Base-by-base conservation (phyloP, 2,113 vertebrate genomes). In the Tachysurus vachellii region DNA sequence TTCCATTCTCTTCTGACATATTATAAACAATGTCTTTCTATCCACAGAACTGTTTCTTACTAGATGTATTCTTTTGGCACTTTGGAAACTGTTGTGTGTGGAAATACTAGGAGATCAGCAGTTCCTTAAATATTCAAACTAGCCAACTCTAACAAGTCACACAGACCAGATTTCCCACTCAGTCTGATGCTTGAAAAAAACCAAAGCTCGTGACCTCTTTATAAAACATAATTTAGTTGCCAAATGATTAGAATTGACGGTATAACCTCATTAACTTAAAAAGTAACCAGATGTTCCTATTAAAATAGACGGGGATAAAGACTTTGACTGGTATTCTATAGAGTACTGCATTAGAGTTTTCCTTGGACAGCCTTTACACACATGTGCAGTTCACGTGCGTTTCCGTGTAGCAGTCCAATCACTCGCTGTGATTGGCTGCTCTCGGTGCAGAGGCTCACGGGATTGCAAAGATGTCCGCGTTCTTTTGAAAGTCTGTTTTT, bases 401-500 rank as follows among this genome's bases (percentile, higher is more conserved):
- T 73, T 11, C 17, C 36, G 6, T 19, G 68, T 0, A 19, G 36
- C 36, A 36, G 36, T 36, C 1, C 36, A 36, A 36, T 36, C 36
- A 36, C 75, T n/a, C 2, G 36, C 12, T 61, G 23, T 92, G 90
- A 96, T 95, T 95, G 93, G 95, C 76, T 87, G 84, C 21, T 10
- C 0, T 11, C 0, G 10, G 53, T 87, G 94, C 95, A 93, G 91
- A 90, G 95, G 92, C 90, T 92, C 95, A 93, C 92, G 95, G 96
- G 96, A 96, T 90, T 91, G 66, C 91, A 97, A 85, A 97, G 86
- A 98, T 98, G 98, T 97, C 94, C 89, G 95, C 97, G 94, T 94
- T 92, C 95, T 50, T 94, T 94, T 98, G 94, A 97, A 95, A 95
- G 77, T 50, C 59, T 13, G 26, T 89, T 56, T 54, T 54, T 86